Evolutionary conservation across 1,140 invertebrate genomes (phyloP).

Genomic region (Pentalonia nigronervosa): DNA sequence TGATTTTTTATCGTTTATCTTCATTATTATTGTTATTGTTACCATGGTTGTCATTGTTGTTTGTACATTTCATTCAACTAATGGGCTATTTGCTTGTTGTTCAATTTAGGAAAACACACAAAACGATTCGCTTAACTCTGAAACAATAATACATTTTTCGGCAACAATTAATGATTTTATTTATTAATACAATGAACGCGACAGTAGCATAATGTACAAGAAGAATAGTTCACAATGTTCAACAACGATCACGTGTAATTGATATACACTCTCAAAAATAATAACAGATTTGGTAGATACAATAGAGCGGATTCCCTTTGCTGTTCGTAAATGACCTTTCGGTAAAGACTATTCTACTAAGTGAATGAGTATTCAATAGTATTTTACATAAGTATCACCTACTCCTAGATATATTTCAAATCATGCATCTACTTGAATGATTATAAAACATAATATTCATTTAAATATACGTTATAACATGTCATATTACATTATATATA

Average conservation of each 20-base stretch:
- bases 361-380: too few species aligned
- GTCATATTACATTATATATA: too few species aligned
- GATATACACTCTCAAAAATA: background rate
- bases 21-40: background rate
- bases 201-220: background rate
- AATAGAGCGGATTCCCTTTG: background rate
- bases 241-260: background rate
- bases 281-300: background rate
- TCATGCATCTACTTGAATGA: too few species aligned
- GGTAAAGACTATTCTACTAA: background rate
- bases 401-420: too few species aligned
- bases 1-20: background rate
- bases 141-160: background rate
- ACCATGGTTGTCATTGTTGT: background rate
- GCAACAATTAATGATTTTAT: background rate
- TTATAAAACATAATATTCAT: too few species aligned
- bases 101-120: background rate
- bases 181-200: background rate
- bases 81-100: background rate
- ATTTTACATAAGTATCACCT: too few species aligned
- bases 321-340: background rate
- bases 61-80: background rate
- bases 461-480: too few species aligned
- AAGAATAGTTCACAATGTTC: background rate
- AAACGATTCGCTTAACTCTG: background rate